These are phyloP conservation scores for Apaloderma vittatum DNA, from an alignment of 2,113 vertebrate species.

Conservation along the genomic window DNA sequence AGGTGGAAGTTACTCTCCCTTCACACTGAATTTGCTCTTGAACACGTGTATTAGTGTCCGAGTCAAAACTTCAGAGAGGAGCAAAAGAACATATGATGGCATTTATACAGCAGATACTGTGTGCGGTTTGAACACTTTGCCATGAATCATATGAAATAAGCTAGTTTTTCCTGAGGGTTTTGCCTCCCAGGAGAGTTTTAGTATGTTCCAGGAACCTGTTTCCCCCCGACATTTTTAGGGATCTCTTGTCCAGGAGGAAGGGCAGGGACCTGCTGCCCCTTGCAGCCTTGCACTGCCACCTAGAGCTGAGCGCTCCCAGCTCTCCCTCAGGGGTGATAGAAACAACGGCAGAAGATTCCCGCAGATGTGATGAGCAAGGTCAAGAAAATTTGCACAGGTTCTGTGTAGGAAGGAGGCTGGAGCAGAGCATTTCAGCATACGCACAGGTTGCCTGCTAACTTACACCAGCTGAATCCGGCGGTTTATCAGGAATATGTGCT, in stretches of 20 bases:
- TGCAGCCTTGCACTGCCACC: constrained; percentile 22
- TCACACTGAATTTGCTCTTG: neutral
- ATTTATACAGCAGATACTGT: neutral
- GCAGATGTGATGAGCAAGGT: neutral
- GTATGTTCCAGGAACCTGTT: neutral
- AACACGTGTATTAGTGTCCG: neutral
- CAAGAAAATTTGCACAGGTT: too few relatives aligned
- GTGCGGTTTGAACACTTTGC: neutral
- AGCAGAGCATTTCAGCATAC: rapidly evolving
- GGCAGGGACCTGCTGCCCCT: constrained; percentile 8
- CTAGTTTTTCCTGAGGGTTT: neutral
- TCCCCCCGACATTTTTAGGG: rapidly evolving
- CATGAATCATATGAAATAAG: neutral
- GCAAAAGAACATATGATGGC: neutral
- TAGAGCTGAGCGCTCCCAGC: neutral
- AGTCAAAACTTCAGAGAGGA: neutral
- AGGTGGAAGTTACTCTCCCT: neutral
- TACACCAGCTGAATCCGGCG: rapidly evolving
- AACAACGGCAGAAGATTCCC: neutral
- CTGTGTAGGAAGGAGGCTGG: neutral
- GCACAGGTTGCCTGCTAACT: rapidly evolving
- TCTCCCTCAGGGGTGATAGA: neutral
- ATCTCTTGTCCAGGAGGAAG: neutral
- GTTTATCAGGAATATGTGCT: neutral
- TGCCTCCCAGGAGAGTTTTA: neutral